Conservation (phyloP, 2,113 vertebrate genomes). For the Aramus guarauna region DNA sequence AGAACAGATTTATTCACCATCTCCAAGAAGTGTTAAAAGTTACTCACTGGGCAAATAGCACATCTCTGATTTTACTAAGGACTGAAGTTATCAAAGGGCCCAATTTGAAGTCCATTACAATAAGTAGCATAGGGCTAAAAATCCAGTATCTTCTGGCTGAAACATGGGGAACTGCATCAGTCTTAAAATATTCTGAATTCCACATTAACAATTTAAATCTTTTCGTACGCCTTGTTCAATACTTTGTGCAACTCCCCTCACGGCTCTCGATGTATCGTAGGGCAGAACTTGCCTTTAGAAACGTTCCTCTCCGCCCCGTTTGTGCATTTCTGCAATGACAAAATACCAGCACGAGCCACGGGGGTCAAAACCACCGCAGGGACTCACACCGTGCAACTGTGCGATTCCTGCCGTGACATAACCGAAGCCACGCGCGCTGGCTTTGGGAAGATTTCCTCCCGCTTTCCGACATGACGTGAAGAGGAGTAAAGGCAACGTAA, state of each 20-base stretch:
- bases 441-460: not conserved
- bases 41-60: not conserved
- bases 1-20: not conserved
- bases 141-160: not conserved
- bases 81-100: not conserved
- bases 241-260: not conserved
- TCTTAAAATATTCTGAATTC: not conserved
- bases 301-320: rapidly evolving
- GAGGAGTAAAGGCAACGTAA: not conserved
- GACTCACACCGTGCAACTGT: not conserved
- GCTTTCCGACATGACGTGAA: not conserved
- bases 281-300: not conserved
- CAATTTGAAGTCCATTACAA: not conserved
- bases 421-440: not conserved
- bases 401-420: not conserved
- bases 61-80: not conserved
- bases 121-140: not conserved
- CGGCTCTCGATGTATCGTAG: not conserved
- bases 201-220: not conserved
- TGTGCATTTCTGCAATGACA: not conserved
- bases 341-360: not conserved
- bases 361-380: not conserved
- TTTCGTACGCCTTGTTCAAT: not conserved
- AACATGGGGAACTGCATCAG: not conserved
- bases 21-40: not conserved